phyloP scores from a whole-genome alignment of 2,113 vertebrate genomes.

The Stigmatopora nigra region DNA sequence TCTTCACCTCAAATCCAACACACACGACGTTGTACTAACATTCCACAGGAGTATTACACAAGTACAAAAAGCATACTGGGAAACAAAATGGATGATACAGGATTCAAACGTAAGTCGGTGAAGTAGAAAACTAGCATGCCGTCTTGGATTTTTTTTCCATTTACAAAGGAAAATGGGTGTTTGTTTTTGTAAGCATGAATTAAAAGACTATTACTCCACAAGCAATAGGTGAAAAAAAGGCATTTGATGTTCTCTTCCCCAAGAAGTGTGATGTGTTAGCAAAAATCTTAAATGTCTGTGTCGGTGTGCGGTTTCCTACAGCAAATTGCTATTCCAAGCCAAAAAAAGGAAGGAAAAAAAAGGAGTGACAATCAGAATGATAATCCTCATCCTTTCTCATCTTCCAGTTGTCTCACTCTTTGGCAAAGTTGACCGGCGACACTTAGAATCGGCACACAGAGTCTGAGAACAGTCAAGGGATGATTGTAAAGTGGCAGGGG shows the following conservation, averaged over 20 bases:
- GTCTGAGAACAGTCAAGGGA: constrained; percentile 20
- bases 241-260: constrained; percentile 37
- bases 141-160: constrained; percentile 52
- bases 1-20: constrained; percentile 17
- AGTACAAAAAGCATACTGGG: constrained; percentile 7
- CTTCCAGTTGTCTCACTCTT: constrained; percentile 72
- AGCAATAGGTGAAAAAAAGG: constrained; percentile 5
- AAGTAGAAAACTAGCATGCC: constrained; percentile 75
- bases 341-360: constrained; percentile 24
- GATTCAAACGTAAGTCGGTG: constrained; percentile 31
- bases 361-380: constrained; percentile 42
- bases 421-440: constrained; percentile 78
- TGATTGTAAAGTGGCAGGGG: constrained; percentile 38
- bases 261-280: constrained; percentile 28
- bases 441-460: constrained; percentile 62
- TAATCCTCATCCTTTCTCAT: constrained; percentile 48
- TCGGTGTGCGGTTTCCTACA: constrained; percentile 45
- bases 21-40: constrained; percentile 30
- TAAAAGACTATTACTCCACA: constrained; percentile 23
- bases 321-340: constrained; percentile 68
- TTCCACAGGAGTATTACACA: constrained; percentile 30
- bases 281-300: constrained; percentile 48
- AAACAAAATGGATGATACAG: constrained; percentile 10
- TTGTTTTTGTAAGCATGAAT: constrained; percentile 13
- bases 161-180: constrained; percentile 52